Conservation (phyloP, 2,797 vertebrate species). For the Pangasius macronema region DNA sequence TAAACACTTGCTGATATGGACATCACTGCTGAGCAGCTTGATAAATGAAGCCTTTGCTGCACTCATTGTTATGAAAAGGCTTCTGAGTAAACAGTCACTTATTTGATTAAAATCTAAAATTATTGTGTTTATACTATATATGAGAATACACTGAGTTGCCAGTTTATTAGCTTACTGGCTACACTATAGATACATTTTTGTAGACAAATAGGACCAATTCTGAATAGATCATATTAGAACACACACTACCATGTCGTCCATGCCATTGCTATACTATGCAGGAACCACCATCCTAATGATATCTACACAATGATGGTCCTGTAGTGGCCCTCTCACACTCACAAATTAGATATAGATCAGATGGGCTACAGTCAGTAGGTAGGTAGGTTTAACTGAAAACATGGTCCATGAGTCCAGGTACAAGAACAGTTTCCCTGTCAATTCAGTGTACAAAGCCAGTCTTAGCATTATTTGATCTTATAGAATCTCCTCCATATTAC, state of each 20-base stretch:
- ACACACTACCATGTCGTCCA: neutral
- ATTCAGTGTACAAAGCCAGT: neutral
- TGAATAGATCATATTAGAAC: neutral
- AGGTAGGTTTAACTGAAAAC: neutral
- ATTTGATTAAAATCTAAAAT: constrained; percentile 6
- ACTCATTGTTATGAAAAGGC: neutral
- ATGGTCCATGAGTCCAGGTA: neutral
- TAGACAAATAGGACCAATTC: neutral
- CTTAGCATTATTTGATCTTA: too few species aligned
- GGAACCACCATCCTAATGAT: neutral
- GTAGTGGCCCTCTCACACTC: neutral
- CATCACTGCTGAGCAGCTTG: neutral
- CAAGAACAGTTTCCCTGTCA: too few species aligned
- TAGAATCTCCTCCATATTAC: neutral
- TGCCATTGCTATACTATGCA: neutral
- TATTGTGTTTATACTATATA: neutral
- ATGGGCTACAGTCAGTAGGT: neutral
- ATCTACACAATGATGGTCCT: neutral
- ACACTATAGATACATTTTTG: neutral
- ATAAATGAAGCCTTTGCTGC: neutral
- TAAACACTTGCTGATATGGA: neutral
- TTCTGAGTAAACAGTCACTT: neutral
- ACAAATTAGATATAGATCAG: neutral
- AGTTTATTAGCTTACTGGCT: neutral
- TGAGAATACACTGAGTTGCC: neutral